Base-by-base conservation (phyloP, 2,113 vertebrate species). In the Puntigrus tetrazona region DNA sequence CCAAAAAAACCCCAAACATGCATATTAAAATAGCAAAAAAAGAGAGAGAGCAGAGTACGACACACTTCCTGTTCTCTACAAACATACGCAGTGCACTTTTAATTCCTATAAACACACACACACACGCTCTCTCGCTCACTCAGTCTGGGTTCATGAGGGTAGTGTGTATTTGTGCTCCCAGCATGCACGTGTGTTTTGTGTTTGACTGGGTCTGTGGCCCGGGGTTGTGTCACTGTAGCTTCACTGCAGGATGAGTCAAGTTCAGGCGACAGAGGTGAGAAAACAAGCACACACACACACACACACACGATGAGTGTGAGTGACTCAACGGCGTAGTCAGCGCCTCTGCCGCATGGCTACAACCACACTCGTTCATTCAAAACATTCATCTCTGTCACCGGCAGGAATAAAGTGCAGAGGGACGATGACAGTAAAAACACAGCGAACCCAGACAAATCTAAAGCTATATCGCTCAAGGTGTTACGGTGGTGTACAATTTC, bases 221-320 rank as follows among this genome's bases (percentile, higher is more conserved):
- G 0, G 31, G 45, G 31, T 82, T 22, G 16, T 25, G 45, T 72
- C 65, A 72, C 31, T 36, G 41, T 47, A 38, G 59, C 16, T 79
- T 20, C 25, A 41, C 11, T 79, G 11, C 14, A 25, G 65, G 16
- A 70, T 52, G 65, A 0, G 3, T 45, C 59, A 82, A 29, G 3
- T 34, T 81, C 75, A 43, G 38, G 8, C 14, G 10, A 57, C 50
- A 78, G 75, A 77, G 34, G 50, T 77, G 75, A 6, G 75, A 57
- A 57, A 57, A 9, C 75, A 78, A 57, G 31, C 14, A 61, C 20
- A 79, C 10, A 20, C 22, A 9, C 75, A 78, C 36, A 22, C 14
- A 61, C 20, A 79, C 10, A 20, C 22, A 41, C 5, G n/a, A 61
- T 27, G 16, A 9, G 77, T 61, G 55, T 41, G 55, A 59, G 31